Conservation (phyloP, 2,113 vertebrate genomes). For the Psittacus erithacus region DNA sequence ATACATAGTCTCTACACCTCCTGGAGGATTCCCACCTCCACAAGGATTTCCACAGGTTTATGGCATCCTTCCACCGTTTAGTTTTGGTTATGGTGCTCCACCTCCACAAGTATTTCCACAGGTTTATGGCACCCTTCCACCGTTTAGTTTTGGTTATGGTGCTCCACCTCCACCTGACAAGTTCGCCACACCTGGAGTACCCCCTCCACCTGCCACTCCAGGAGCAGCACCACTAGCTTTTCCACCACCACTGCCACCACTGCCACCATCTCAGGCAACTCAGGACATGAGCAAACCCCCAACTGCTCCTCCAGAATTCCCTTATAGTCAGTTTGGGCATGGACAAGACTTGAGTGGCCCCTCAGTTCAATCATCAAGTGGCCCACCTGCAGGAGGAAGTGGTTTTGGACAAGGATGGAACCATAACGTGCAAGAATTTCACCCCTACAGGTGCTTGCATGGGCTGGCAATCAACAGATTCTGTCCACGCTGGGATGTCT, state of each 20-base stretch:
- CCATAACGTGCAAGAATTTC: slow-evolving; percentile 98
- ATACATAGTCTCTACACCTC: slow-evolving; percentile 91
- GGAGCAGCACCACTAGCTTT: slow-evolving; percentile 91
- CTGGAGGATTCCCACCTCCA: slow-evolving; percentile 91
- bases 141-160: slow-evolving; percentile 87
- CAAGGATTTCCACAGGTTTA: slow-evolving; percentile 96
- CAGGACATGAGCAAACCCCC: slow-evolving; percentile 98
- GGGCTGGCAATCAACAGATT: slow-evolving; percentile 82
- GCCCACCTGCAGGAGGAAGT: slow-evolving; percentile 84
- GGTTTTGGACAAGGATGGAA: slow-evolving; percentile 95
- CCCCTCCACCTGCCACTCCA: slow-evolving; percentile 92
- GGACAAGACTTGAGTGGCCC: slow-evolving; percentile 96
- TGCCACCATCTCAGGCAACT: slow-evolving; percentile 92
- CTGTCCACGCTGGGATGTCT: slow-evolving; percentile 76
- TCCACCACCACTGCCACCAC: slow-evolving; percentile 81
- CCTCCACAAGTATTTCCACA: too few species aligned
- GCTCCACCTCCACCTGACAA: slow-evolving; percentile 93
- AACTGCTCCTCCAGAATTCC: slow-evolving; percentile 93
- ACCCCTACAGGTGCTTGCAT: slow-evolving; percentile 95
- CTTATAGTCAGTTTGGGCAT: slow-evolving; percentile 97
- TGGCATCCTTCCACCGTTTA: slow-evolving; percentile 93
- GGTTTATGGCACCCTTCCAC: too few species aligned
- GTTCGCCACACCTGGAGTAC: slow-evolving; percentile 91
- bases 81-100: too few species aligned
- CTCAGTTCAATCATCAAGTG: slow-evolving; percentile 86